These are phyloP conservation scores for Gymnobelideus leadbeateri DNA, from an alignment of 2,113 vertebrate species.

Conservation along the genomic window DNA sequence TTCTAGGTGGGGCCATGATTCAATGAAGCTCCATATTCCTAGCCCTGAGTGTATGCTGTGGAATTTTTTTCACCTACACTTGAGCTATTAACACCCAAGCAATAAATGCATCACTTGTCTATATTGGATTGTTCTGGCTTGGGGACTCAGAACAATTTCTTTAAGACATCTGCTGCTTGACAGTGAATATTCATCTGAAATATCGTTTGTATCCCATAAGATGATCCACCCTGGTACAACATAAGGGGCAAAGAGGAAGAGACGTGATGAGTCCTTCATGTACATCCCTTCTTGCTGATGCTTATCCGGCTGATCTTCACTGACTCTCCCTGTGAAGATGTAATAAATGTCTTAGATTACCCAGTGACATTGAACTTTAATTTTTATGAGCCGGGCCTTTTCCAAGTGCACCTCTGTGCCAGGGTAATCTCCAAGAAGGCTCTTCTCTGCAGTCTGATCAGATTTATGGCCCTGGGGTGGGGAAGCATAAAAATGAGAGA, in stretches of 20 bases:
- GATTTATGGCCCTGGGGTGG: constrained; percentile 62
- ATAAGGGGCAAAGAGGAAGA: neutral
- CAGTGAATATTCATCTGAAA: constrained; percentile 49
- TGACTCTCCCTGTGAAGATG: constrained; percentile 21
- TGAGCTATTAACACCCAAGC: constrained; percentile 17
- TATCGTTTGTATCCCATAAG: neutral
- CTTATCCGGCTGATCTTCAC: constrained; percentile 32
- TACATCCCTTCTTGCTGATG: constrained; percentile 45
- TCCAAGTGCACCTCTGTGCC: constrained; percentile 54
- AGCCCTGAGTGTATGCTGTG: constrained; percentile 31
- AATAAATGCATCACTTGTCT: constrained; percentile 26
- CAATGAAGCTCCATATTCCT: neutral
- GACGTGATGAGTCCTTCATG: constrained; percentile 23
- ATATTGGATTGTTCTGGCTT: neutral
- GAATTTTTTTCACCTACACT: constrained; percentile 42
- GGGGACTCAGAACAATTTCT: neutral
- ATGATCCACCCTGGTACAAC: neutral
- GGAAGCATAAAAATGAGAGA: constrained; percentile 67
- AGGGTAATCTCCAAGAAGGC: constrained; percentile 58
- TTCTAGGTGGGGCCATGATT: neutral
- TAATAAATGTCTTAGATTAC: constrained; percentile 63
- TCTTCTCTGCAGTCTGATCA: constrained; percentile 54
- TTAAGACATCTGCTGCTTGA: neutral
- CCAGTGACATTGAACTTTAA: constrained; percentile 68
- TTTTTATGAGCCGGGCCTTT: constrained; percentile 67